phyloP scores from a whole-genome alignment of 2,797 vertebrate species.

The Zalophus californianus region DNA sequence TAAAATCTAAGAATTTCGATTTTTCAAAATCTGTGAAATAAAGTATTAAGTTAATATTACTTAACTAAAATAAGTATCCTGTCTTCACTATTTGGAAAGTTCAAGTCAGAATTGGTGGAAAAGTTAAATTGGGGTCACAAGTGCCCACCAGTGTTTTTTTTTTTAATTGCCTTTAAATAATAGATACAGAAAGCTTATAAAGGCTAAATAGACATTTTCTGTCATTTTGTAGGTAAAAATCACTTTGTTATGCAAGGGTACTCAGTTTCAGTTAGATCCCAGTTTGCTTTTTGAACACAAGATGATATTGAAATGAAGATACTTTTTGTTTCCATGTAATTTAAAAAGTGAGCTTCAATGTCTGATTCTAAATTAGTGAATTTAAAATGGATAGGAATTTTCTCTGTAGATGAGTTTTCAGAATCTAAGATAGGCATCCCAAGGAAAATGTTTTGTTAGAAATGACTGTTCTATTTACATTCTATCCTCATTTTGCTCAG shows the following conservation, averaged over 20 bases:
- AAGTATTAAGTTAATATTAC: background rate
- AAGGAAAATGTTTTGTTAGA: constrained; percentile 37
- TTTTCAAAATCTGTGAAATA: constrained; percentile 16
- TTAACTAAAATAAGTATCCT: background rate
- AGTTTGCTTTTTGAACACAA: constrained; percentile 12
- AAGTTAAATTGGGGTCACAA: constrained; percentile 41
- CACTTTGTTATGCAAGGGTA: background rate
- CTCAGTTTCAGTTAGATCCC: background rate
- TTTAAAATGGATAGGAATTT: constrained; percentile 22
- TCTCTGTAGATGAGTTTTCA: background rate
- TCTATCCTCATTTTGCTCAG: background rate
- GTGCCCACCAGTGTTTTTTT: background rate
- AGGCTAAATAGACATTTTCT: constrained; percentile 15
- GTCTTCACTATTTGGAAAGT: background rate
- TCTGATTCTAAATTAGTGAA: constrained; percentile 20
- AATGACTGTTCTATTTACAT: background rate
- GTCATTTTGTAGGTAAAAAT: constrained; percentile 10
- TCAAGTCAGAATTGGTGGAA: background rate
- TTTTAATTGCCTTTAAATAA: constrained; percentile 40
- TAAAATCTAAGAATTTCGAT: constrained; percentile 4
- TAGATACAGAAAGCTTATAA: constrained; percentile 36
- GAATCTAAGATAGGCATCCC: background rate
- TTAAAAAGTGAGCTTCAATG: background rate
- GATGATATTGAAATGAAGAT: background rate
- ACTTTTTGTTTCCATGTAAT: background rate